Base-by-base conservation (phyloP, 1,140 invertebrate genomes). In the Potamilus streckersoni region DNA sequence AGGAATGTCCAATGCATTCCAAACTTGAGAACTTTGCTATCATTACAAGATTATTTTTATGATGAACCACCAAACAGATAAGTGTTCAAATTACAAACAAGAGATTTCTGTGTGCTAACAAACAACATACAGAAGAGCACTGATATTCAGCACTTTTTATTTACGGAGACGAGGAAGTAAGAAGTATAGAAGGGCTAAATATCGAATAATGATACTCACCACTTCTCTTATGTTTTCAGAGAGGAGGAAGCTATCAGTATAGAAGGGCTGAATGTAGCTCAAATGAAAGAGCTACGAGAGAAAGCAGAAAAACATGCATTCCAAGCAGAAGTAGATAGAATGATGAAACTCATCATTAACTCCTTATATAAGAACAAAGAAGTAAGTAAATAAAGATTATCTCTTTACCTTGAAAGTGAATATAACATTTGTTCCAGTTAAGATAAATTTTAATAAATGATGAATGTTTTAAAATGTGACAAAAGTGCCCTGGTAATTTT, bases 271-370 rank as follows among this genome's bases (percentile, higher is more conserved):
- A 99, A 95, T 91, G 96, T 97, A 0, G 95, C 97, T 57, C 96
- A 90, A 75, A 92, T 98, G 83, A 96, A 96, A 82, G 95, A 99
- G 91, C 87, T 99, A 14, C 91, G 95, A 66, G 96, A 97, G 27
- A 95, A 95, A 87, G 93, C 97, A 0, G 96, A 99, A 86, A 99
- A 97, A 89, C 96, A 95, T 89, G 93, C 93, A 31, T 99, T 99
- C 92, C 96, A 90, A 78, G 96, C 97, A 2, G 97, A 98, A 91
- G 97, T 99, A 15, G 98, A 98, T 91, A 95, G 98, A 56, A 98
- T 99, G 97, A 99, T 99, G 98, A 99, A 99, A 91, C 92, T 99
- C 23, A 99, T 99, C 87, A 99, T 99, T 86, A 99, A 99, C 91
- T 99, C 97, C 0, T 91, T 99, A 0, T 99, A 99, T 89, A 93